phyloP scores from a whole-genome alignment of 2,113 vertebrate species.

The Myodes glareolus region DNA sequence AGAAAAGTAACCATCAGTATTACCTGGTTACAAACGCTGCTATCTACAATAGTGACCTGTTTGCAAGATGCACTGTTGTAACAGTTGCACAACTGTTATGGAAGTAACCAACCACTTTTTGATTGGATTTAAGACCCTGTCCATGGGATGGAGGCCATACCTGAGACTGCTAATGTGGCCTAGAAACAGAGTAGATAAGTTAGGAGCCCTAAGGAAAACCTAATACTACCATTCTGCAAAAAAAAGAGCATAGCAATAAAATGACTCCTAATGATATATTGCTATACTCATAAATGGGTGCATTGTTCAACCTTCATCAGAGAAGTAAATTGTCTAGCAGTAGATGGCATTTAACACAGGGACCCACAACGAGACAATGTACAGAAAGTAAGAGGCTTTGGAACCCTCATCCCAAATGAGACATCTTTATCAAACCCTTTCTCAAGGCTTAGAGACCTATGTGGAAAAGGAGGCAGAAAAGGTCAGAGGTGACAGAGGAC shows the following conservation, averaged over 20 bases:
- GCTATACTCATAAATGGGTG: neutral
- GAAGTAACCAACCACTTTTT: neutral
- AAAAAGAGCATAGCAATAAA: neutral
- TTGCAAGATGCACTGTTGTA: neutral
- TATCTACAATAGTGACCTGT: neutral
- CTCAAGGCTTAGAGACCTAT: neutral
- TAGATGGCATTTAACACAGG: neutral
- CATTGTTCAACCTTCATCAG: neutral
- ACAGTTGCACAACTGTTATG: neutral
- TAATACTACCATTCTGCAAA: neutral
- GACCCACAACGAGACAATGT: neutral
- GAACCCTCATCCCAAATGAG: neutral
- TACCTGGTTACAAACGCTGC: neutral
- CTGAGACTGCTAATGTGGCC: neutral
- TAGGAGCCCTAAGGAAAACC: neutral
- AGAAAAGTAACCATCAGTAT: neutral
- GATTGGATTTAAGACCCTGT: neutral
- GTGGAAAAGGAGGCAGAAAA: neutral
- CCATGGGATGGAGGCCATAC: neutral
- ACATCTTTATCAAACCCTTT: neutral
- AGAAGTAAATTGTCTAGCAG: neutral
- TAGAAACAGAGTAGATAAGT: neutral
- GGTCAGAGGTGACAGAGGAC: neutral
- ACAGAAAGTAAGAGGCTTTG: neutral
- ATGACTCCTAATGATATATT: neutral